Evolutionary conservation across 2,797 vertebrate genomes (phyloP), one percentile per base, ranked within the genome.

Genomic region (Eleutherodactylus coqui): DNA sequence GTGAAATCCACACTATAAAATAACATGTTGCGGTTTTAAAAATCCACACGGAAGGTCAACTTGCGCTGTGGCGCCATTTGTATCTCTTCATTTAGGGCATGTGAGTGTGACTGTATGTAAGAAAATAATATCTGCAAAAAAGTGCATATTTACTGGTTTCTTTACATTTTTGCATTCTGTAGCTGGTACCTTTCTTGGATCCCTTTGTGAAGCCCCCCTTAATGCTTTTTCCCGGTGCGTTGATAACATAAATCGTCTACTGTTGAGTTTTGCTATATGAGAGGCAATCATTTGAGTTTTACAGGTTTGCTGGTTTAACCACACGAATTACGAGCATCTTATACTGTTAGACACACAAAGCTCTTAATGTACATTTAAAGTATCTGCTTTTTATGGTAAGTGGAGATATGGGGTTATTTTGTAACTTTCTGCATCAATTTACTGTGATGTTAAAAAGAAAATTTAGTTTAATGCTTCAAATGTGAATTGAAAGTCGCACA

Each of bases 351-450:
- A 77, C 1, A 36, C 75, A 77, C n/a, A 62, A 41, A 60, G 34
- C 36, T 58, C 38, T n/a, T 29, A 72, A 58, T 79, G 53, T 79
- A 41, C 62, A 17, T 43, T 79, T 79, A 13, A 13, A 53, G 58
- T 41, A n/a, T 60, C 13, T n/a, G 36, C 34, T 79, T 36, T 79
- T 79, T 60, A 79, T 60, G 53, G 17, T 62, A 29, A 60, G 36
- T 79, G n/a, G 55, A 58, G 24, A 58, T 78, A 78, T 21, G 55
- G 75, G 62, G 38, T 62, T 0, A 60, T 43, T 79, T 41, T 41
- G 77, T 27, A 58, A 60, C 45, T 60, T 29, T 58, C 24, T 79
- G 24, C 36, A 27, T 27, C 13, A n/a, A 43, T 43, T 62, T 62
- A 60, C 49, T 4, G 16, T 41, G 1, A 53, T 19, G 27, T 34